These are phyloP conservation scores for Frieseomelitta varia DNA, from an alignment of 1,140 invertebrate genomes.

Conservation along the genomic window DNA sequence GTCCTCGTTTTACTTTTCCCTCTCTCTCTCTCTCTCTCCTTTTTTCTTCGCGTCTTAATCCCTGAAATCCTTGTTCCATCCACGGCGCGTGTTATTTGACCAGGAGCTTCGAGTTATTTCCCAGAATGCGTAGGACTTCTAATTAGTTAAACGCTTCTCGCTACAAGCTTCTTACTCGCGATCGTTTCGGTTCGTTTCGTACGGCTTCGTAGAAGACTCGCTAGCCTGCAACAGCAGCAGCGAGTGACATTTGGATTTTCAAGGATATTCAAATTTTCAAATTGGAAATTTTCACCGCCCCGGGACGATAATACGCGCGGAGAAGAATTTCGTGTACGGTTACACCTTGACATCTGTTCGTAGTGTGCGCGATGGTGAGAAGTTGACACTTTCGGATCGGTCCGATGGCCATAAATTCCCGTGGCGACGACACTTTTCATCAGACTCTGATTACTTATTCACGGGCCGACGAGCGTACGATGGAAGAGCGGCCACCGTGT, in stretches of 20 bases:
- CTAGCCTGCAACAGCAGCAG: neutral
- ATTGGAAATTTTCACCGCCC: too few relatives aligned
- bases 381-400: conserved; percentile 70
- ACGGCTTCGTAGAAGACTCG: neutral
- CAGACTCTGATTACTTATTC: conserved; percentile 74
- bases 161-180: too few relatives aligned
- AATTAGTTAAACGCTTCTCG: neutral
- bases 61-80: neutral
- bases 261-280: neutral
- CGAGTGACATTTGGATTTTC: neutral
- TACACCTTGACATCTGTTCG: conserved; percentile 30
- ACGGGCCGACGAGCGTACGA: conserved; percentile 67
- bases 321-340: conserved; percentile 45
- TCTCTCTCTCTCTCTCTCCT: too few relatives aligned
- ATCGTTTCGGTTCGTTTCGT: neutral
- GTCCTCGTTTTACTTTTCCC: neutral
- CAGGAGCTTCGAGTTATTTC: neutral
- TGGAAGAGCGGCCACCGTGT: conserved; percentile 55
- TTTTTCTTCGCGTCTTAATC: conserved; percentile 28
- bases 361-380: conserved; percentile 38
- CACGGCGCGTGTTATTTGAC: neutral
- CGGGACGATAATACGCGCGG: neutral
- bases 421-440: conserved; percentile 71
- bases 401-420: conserved; percentile 68
- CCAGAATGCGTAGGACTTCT: neutral